Conservation (phyloP, 2,797 vertebrate species). For the Spheniscus humboldti region DNA sequence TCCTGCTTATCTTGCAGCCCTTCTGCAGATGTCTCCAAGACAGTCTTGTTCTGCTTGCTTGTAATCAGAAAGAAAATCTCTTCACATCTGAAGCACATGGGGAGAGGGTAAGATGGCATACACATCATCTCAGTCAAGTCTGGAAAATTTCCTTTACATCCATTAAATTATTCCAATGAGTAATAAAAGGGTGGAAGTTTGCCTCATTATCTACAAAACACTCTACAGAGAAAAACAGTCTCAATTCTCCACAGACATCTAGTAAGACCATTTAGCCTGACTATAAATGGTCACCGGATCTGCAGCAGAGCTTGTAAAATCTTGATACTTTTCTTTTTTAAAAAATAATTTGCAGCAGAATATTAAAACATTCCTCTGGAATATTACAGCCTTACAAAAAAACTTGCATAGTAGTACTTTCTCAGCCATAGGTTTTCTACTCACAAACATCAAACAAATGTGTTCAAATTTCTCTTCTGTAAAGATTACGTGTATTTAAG, state of each 20-base stretch:
- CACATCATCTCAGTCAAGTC: neutral
- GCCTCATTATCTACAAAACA: neutral
- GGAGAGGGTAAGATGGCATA: neutral
- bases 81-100: neutral
- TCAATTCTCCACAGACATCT: neutral
- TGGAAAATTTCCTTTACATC: neutral
- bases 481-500: neutral
- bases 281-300: neutral
- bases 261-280: neutral
- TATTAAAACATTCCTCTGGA: neutral
- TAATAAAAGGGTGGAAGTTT: neutral
- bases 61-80: neutral
- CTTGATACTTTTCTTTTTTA: neutral
- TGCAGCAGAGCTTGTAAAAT: neutral
- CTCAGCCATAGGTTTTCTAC: neutral
- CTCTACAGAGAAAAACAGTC: neutral
- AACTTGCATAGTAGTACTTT: neutral
- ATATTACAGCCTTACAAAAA: neutral
- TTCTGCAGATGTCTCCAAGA: neutral
- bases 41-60: neutral
- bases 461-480: neutral
- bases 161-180: neutral
- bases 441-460: neutral
- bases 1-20: neutral
- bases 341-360: neutral